Evolutionary conservation across 2,888 invertebrate species (phyloP).

Genomic region (Hemistola chrysoprasaria): DNA sequence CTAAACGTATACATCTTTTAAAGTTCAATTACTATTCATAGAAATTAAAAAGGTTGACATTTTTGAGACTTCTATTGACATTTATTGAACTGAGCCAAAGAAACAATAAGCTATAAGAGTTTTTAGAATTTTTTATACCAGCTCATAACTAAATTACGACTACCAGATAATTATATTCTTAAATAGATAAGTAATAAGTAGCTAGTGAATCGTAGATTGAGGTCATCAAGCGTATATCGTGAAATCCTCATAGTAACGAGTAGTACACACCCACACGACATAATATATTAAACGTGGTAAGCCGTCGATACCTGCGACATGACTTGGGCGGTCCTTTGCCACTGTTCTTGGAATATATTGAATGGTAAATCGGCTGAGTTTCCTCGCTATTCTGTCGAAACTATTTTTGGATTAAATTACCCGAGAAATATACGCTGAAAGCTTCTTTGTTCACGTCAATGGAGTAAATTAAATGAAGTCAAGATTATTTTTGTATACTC

Average conservation of each 20-base stretch:
- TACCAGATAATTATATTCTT: no score
- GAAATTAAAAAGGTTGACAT: no score
- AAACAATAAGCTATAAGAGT: no score
- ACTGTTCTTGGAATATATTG: constrained; percentile 40
- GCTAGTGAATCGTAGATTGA: background rate
- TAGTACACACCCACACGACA: background rate
- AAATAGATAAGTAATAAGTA: no score
- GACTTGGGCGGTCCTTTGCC: constrained; percentile 38
- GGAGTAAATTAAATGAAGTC: no score
- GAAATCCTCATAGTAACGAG: background rate
- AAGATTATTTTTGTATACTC: no score
- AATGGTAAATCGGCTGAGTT: constrained; percentile 32
- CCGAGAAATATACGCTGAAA: background rate
- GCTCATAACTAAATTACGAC: no score
- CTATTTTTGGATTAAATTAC: constrained; percentile 21
- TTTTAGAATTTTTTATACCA: no score
- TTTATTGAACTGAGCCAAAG: no score
- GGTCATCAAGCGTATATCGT: background rate
- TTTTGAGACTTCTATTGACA: no score
- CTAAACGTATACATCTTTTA: no score
- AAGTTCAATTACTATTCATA: no score
- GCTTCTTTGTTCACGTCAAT: background rate
- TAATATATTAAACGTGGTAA: constrained; percentile 10
- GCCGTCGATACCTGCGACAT: constrained; percentile 38
- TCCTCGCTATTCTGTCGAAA: constrained; percentile 21